phyloP scores from a whole-genome alignment of 2,113 vertebrate genomes.

The Caranx ignobilis region DNA sequence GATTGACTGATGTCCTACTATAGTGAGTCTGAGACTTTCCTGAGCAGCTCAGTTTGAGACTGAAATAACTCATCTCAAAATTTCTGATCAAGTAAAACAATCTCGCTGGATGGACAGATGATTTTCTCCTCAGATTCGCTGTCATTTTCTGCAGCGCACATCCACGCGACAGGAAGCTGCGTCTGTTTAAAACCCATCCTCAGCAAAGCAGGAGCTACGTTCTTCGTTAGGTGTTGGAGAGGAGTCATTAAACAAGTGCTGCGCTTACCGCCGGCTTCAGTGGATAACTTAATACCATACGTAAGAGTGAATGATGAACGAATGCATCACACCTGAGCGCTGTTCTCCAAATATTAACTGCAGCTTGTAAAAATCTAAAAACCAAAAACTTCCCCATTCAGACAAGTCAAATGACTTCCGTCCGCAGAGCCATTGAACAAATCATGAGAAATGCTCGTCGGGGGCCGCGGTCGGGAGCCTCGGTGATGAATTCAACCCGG shows the following conservation, averaged over 20 bases:
- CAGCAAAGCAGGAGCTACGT: no score
- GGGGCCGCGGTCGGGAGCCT: slow-evolving; percentile 9
- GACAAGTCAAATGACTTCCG: slow-evolving; percentile 34
- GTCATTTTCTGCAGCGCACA: no score
- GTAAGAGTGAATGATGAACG: slow-evolving; percentile 18
- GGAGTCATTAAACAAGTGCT: background rate
- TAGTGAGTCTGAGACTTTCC: no score
- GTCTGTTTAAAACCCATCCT: no score
- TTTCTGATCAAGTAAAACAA: no score
- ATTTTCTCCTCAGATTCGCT: no score
- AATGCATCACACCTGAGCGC: slow-evolving; percentile 20
- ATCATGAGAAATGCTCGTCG: slow-evolving; percentile 48
- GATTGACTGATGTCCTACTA: no score
- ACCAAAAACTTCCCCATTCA: background rate
- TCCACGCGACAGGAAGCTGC: no score
- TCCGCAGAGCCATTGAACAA: slow-evolving; percentile 29
- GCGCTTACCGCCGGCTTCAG: background rate
- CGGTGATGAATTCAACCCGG: slow-evolving; percentile 43
- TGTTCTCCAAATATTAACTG: slow-evolving; percentile 18
- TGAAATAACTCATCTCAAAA: no score
- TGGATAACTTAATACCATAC: background rate
- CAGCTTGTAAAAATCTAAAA: slow-evolving; percentile 27
- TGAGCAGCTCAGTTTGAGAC: no score
- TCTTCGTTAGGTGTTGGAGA: no score
- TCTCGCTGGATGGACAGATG: no score